Percentiles rank a stretch among this genome's conserved stretches.
These are phyloP conservation scores for Lethrus apterus DNA, from an alignment of 1,140 invertebrate genomes.

Conservation along the genomic window DNA sequence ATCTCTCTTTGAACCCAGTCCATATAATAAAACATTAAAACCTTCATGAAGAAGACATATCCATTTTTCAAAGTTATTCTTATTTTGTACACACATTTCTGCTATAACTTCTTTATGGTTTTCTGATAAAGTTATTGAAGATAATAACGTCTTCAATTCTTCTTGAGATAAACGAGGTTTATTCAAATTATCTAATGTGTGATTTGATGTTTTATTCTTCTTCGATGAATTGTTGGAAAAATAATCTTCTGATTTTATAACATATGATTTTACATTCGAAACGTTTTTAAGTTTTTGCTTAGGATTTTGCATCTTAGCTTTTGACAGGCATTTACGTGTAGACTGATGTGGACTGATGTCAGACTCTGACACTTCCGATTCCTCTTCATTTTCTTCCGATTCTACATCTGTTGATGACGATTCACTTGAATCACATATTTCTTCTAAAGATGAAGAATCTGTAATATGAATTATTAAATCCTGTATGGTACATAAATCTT, in stretches of 20 bases:
- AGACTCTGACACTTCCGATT: not conserved
- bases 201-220: constrained; percentile 68
- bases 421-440: not conserved
- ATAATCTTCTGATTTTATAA: constrained; percentile 57
- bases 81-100: constrained; percentile 40
- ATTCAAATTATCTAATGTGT: constrained; percentile 69
- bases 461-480: not conserved
- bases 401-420: not conserved
- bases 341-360: not conserved
- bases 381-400: not conserved
- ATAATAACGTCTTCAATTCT: constrained; percentile 52
- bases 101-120: constrained; percentile 50
- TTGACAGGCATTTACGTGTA: no score
- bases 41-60: constrained; percentile 66
- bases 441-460: constrained; percentile 1
- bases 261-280: constrained; percentile 35
- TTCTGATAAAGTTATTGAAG: constrained; percentile 46
- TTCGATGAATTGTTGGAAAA: constrained; percentile 54
- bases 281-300: no score
- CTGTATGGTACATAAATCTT: not conserved
- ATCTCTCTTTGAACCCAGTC: constrained; percentile 70
- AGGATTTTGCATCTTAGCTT: no score
- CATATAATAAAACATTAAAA: constrained; percentile 68
- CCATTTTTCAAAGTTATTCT: constrained; percentile 52
- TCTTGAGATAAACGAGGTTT: constrained; percentile 63